Evolutionary conservation across 2,797 vertebrate genomes (phyloP).

Genomic region (Pseudochaenichthys georgianus): DNA sequence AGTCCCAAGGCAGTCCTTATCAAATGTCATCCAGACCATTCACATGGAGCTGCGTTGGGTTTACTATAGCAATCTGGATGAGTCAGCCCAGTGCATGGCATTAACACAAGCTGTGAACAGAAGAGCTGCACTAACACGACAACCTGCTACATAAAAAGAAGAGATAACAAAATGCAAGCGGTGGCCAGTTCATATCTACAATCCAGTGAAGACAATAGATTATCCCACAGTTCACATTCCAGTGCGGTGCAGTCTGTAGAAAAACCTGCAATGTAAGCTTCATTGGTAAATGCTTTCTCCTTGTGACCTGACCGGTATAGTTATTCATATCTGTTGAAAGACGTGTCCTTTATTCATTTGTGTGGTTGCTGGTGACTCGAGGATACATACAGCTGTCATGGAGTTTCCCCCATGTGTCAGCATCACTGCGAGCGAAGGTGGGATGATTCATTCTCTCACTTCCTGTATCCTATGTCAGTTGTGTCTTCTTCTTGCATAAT

Average conservation of each 20-base stretch:
- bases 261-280: neutral
- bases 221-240: neutral
- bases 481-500: constrained; percentile 30
- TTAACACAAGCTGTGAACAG: constrained; percentile 32
- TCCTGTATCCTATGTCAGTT: constrained; percentile 45
- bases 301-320: neutral
- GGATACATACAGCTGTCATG: neutral
- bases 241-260: neutral
- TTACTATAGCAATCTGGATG: constrained; percentile 55
- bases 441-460: constrained; percentile 50
- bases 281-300: neutral
- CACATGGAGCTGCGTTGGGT: constrained; percentile 55
- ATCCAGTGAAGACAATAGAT: neutral
- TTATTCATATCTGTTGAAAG: neutral
- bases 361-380: constrained; percentile 11
- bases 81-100: constrained; percentile 52
- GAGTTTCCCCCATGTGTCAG: constrained; percentile 33
- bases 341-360: neutral
- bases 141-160: constrained; percentile 8
- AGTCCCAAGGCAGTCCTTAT: constrained; percentile 12
- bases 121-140: constrained; percentile 24
- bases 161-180: neutral
- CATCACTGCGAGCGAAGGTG: constrained; percentile 36
- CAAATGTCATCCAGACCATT: constrained; percentile 32
- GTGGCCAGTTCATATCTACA: neutral